Base-by-base conservation (phyloP, 1,140 invertebrate species). In the Cephus cinctus region DNA sequence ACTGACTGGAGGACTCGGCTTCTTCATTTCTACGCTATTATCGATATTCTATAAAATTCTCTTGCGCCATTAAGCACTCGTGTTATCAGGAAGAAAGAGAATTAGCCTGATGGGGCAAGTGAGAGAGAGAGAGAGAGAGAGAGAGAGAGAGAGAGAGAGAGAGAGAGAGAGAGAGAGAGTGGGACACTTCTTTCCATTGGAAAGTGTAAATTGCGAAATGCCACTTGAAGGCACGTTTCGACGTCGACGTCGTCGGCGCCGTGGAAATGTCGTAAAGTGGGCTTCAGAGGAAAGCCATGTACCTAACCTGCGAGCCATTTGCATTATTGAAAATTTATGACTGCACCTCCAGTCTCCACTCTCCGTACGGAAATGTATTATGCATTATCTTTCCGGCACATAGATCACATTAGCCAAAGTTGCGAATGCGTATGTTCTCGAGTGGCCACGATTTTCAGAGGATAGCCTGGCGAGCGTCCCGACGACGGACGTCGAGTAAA, bases 251-350 rank as follows among this genome's bases (percentile, higher is more conserved):
- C n/a, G 25, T 6, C 25, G 6, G 25, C 25, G 6, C 25, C 25
- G n/a, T 27, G 25, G 25, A n/a, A n/a, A 27, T n/a, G 6, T 27
- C 25, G 25, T 27, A 27, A 27, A 27, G 25, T 27, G 25, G 25
- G 25, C 25, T 27, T 8, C 25, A 9, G 39, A 14, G 15, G 39
- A 12, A 23, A 20, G 21, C 39, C 5, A 20, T 41, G 39, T 41
- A 41, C 6, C 12, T 50, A 42, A 47, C 50, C 42, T 36, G 53
- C 61, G 56, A 57, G 61, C 57, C 67, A 69, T 71, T 69, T 71
- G 67, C 68, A 71, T 69, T 71, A 71, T 67, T 69, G 66, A 66
- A 71, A 71, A 71, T 71, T 71, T 71, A 71, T 71, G 67, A 67
- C 68, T 61, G 62, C 46, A 61, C 63, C 52, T 43, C 52, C 38